Base-by-base conservation (phyloP, 1,140 invertebrate species). In the Diabrotica virgifera region DNA sequence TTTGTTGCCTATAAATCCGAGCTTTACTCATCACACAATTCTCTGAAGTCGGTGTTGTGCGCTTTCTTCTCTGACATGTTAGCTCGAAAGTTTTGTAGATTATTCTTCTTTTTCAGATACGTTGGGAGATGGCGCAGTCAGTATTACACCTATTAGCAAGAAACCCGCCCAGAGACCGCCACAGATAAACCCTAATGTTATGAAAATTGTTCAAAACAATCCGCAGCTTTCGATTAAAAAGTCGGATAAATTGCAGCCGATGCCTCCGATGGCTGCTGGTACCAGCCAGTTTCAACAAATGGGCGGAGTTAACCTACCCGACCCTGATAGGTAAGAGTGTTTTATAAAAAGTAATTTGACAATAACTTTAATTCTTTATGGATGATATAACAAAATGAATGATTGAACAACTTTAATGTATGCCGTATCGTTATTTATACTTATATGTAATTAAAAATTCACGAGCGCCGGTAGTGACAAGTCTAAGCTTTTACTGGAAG, bases 141-240 rank as follows among this genome's bases (percentile, higher is more conserved):
- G 73, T 37, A 76, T 78, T 36, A 78, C 76, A 0, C 76, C 76
- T 9, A 75, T 78, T 13, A 67, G 67, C 11, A 76, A 77, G 52
- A 73, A 74, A 36, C 65, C 67, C 5, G 62, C 68, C 24, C 66
- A 70, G 50, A 72, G 66, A 46, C 61, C 68, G 0, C 67, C 55
- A 5, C n/a, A 5, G 0, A 66, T 79, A 13, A 77, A 74, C 62
- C 72, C 76, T 2, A 75, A 74, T 37, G 74, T 79, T 11, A 70
- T 76, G 67, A 74, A 74, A 63, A 61, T 79, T 11, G 77, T 79
- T 0, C 71, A 78, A 56, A 77, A 76, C 56, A 79, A 79, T 66
- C 77, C 77, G 0, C 72, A 77, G 55, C 70, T 79, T 8, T 76
- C 76, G 8, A 74, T 78, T 50, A 68, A 64, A 54, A 52, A 67